Base-by-base conservation (phyloP, 1,140 invertebrate species). In the Holcopasites calliopsidis region DNA sequence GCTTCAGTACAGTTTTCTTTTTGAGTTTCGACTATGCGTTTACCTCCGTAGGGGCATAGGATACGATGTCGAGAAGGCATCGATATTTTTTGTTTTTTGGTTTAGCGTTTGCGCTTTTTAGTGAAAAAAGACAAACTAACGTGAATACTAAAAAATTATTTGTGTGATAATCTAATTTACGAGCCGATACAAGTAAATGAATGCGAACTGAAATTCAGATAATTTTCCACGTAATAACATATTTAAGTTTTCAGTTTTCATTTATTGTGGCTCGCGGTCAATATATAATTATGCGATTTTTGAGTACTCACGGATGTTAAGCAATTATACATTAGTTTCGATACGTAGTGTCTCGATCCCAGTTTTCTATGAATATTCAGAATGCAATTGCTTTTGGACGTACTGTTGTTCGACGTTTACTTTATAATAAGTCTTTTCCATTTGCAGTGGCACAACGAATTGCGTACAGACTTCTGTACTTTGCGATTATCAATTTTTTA, bases 1-100 rank as follows among this genome's bases (percentile, higher is more conserved):
- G 79, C 79, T 82, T 82, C 23, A 81, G 40, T 80, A 77, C n/a
- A 42, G 28, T 77, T 78, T 54, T 77, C 26, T 80, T 80, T 70
- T 82, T 71, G 50, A 80, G 35, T 80, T 76, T 62, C 42, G 47
- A 57, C 58, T 57, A 49, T 50, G 61, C 64, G 35, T 75, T 75
- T 40, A 42, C 54, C 42, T 69, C 23, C 54, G 65, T 54, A 50
- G 73, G 10, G 33, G 77, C 80, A 72, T 71, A 60, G 23, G 44
- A 42, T 5, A 33, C n/a, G 26, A 47, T 3, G 21, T 50, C 57
- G 57, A 42, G 49, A 54, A 54, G 2, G 33, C 21, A 35, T 65
- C 38, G 6, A 42, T 16, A 28, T 35, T 35, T n/a, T 66, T 35
- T n/a, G 7, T 47, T 16, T 23, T 47, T 16, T 21, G 0, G 1